Evolutionary conservation across 2,888 invertebrate species (phyloP), one percentile per base, ranked within the genome.

Genomic region (Oscheius onirici): DNA sequence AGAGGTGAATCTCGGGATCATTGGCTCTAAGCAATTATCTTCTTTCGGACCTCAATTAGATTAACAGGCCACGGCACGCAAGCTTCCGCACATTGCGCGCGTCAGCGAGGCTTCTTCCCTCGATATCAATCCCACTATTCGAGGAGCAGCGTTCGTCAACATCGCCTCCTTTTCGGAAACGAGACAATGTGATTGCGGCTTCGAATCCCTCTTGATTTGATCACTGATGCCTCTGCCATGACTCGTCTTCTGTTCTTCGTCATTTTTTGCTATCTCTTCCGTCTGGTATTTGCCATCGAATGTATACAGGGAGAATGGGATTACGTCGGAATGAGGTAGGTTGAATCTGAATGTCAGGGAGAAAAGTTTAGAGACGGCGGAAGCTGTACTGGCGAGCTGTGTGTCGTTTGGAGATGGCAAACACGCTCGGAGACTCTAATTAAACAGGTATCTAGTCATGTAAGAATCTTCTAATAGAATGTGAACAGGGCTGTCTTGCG

Each of bases 361-460:
- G 41, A 44, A 46, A 44, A 17, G 44, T 15, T 46, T 72, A 79
- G 79, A 44, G 74, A 76, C 44, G 66, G 65, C 55, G 72, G 71
- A 17, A 74, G 75, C 0, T 79, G 79, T 43, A 69, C 71, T 28
- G 79, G 79, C 10, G 75, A 77, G 26, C 71, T 71, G 55, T 79
- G 79, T 57, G 74, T 73, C 28, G 73, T 79, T 5, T 79, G 79
- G 79, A 79, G 77, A 43, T 77, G 77, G 77, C 74, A 74, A 34
- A 71, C 74, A 0, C 60, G 71, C 17, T 74, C 77, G 11, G 79
- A 75, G 54, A 49, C 74, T 1, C 51, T 72, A 20, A 73, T 79
- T 55, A 73, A 75, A 57, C 79, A 79, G 67, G 76, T 76, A 28
- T 3, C 3, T 49, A 34, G 65, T 20, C 13, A 15, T n/a, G 11